phyloP scores from a whole-genome alignment of 2,113 vertebrate species.

The Genyomyrus donnyi region DNA sequence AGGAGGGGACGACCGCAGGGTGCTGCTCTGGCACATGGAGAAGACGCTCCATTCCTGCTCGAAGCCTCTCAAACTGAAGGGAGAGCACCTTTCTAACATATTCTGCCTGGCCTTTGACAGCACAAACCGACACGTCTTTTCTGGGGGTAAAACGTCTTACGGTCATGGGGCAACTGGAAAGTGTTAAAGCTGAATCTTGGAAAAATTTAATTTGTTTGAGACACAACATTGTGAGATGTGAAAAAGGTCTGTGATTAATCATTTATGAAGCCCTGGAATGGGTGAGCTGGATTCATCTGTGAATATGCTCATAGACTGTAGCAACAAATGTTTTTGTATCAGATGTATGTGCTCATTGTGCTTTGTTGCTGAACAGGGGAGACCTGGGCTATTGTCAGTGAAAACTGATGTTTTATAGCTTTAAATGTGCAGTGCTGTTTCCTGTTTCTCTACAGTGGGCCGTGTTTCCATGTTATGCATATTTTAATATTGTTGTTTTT shows the following conservation, averaged over 20 bases:
- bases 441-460: too few relatives aligned
- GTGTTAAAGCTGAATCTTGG: not conserved
- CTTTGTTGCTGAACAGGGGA: not conserved
- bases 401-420: not conserved
- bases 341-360: not conserved
- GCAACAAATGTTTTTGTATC: not conserved
- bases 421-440: not conserved
- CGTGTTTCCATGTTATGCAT: not conserved
- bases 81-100: conserved; percentile 95
- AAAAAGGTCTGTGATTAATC: not conserved
- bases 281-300: not conserved
- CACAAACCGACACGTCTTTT: conserved; percentile 89
- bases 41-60: conserved; percentile 82
- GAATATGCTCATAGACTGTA: not conserved
- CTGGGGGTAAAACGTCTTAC: conserved; percentile 71
- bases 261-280: not conserved
- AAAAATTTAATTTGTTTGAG: not conserved
- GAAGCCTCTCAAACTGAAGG: conserved; percentile 89
- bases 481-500: conserved; percentile 25
- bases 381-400: not conserved
- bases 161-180: not conserved
- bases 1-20: conserved; percentile 93
- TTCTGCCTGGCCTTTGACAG: conserved; percentile 98
- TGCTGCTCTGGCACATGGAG: conserved; percentile 95
- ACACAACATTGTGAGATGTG: not conserved